Evolutionary conservation across 2,797 vertebrate species (phyloP), one percentile per base, ranked within the genome.

Genomic region (Peromyscus aztecus): DNA sequence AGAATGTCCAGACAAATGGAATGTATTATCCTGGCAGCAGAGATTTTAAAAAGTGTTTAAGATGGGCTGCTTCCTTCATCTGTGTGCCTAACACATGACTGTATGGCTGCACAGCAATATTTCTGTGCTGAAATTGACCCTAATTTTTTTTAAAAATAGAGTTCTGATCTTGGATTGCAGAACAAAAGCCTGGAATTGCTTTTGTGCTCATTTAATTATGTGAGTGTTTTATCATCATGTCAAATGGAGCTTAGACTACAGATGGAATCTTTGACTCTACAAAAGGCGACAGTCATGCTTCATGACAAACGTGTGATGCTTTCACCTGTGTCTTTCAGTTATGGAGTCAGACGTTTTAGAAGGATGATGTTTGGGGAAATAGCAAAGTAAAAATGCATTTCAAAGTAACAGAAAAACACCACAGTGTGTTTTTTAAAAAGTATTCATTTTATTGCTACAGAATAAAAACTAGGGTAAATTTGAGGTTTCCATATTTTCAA

Each of bases 171-270:
- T 82, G 14, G 80, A 90, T 12, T 93, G 69, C 97, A 82, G 85
- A 88, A 96, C 14, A 61, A 95, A 98, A 97, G 73, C 23, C 71
- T 96, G 49, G 94, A 97, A 95, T 23, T 92, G 14, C 24, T 93
- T 97, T 98, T 91, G 63, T 97, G 61, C 89, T 98, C 75, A 95
- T 94, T 97, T 92, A 96, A 94, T 57, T 92, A 93, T 90, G 94
- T 90, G 78, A 59, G 78, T 90, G 87, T 49, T 93, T 29, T 27
- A 92, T 73, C n/a, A 76, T 67, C 80, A 71, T 73, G 86, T 91
- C 46, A 97, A 96, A 97, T 40, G 23, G 57, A 97, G 59, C 94
- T 40, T 88, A 94, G 40, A 94, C 81, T 97, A 75, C 92, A 97
- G 98, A 91, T 91, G 77, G 94, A 96, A 96, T 96, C 19, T 94